Percentiles rank a stretch among this genome's conserved stretches.
phyloP scores from a whole-genome alignment of 2,797 vertebrate species.

The Champsocephalus esox region DNA sequence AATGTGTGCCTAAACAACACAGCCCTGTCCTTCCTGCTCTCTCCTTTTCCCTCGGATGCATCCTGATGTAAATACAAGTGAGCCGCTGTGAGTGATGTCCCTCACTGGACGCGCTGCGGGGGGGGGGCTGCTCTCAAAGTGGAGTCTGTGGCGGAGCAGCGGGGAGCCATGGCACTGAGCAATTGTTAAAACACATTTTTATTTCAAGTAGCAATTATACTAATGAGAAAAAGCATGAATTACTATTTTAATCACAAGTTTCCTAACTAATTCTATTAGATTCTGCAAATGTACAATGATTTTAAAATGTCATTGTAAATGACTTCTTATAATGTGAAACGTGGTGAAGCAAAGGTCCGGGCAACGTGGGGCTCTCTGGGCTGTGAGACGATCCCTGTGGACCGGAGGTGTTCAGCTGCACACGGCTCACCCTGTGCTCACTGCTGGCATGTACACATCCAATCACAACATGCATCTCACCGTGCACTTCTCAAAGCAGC shows the following conservation, averaged over 20 bases:
- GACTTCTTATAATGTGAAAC: neutral
- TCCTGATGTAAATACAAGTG: conserved; percentile 24
- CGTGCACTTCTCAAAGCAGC: conserved; percentile 59
- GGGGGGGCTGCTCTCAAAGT: conserved; percentile 28
- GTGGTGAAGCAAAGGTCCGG: conserved; percentile 5
- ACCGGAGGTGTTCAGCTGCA: conserved; percentile 41
- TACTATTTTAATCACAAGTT: conserved; percentile 19
- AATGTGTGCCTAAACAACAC: neutral
- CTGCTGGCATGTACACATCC: conserved; percentile 57
- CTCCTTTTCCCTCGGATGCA: conserved; percentile 16
- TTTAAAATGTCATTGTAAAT: conserved; percentile 5
- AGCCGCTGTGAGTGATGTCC: conserved; percentile 35
- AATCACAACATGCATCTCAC: conserved; percentile 64
- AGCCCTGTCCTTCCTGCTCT: neutral
- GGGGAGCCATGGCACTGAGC: neutral
- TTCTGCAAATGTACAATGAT: neutral
- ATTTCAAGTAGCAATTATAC: conserved; percentile 26
- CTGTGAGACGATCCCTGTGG: conserved; percentile 14
- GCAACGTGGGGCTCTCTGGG: conserved; percentile 8
- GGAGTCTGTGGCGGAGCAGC: conserved; percentile 37
- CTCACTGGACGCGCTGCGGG: conserved; percentile 24
- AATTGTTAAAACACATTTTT: conserved; percentile 35
- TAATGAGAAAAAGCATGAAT: conserved; percentile 9
- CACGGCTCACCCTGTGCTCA: conserved; percentile 38
- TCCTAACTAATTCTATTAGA: neutral